Conservation (phyloP, 2,888 invertebrate species). For the Macroteleia sp. region DNA sequence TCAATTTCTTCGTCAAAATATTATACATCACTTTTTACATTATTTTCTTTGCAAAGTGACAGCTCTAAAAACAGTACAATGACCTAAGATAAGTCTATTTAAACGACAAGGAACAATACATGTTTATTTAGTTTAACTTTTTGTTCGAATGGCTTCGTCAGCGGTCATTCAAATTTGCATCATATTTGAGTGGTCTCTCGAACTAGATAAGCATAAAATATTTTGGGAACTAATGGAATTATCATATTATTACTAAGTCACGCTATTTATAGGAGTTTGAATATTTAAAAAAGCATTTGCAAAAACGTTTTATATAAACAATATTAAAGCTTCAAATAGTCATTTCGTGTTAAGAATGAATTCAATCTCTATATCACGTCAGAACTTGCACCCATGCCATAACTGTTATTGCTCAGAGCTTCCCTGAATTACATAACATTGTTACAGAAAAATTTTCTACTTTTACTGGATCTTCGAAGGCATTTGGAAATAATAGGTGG, state of each 20-base stretch:
- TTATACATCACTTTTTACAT: neutral
- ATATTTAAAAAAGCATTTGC: no score
- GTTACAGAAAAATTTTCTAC: constrained; percentile 8
- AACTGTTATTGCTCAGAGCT: constrained; percentile 26
- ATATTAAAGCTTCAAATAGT: constrained; percentile 19
- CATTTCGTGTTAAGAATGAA: constrained; percentile 22
- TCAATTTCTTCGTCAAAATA: constrained; percentile 5
- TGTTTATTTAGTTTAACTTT: constrained; percentile 26
- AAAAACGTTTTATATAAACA: neutral
- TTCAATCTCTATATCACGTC: constrained; percentile 27
- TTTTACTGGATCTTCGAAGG: constrained; percentile 15
- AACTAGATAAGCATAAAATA: neutral
- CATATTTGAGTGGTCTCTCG: constrained; percentile 1
- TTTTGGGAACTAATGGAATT: constrained; percentile 3
- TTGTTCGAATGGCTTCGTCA: neutral
- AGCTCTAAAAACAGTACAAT: constrained; percentile 11
- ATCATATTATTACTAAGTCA: neutral
- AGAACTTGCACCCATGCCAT: constrained; percentile 22
- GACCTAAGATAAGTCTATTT: constrained; percentile 17
- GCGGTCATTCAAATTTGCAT: constrained; percentile 13
- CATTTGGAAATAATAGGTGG: neutral
- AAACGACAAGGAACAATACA: constrained; percentile 16
- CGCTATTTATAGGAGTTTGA: neutral
- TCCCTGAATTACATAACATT: constrained; percentile 28
- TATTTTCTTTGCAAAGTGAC: neutral